Base-by-base conservation (phyloP, 1,140 invertebrate genomes). In the Drosophila bocki region DNA sequence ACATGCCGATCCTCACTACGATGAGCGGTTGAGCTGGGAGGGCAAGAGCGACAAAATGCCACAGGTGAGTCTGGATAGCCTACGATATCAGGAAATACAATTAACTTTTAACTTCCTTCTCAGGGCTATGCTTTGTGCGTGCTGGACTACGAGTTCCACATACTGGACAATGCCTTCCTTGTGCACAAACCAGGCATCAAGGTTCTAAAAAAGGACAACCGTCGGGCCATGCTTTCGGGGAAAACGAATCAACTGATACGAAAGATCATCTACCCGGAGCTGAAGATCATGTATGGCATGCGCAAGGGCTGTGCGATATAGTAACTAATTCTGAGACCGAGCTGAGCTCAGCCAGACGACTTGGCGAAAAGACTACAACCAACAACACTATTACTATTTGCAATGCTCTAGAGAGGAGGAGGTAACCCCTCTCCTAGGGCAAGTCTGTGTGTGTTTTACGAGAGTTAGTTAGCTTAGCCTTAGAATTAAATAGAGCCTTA, bases 11-110 rank as follows among this genome's bases (percentile, higher is more conserved):
- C 97, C 98, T 0, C 94, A 97, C 58, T 99, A 98, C 88, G 97
- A 98, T 77, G 96, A 97, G 91, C 94, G 97, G 91, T 94, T 97
- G 22, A 97, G 96, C 87, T 98, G 97, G 97, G 97, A 98, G 91
- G 97, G 97, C 54, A 97, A 97, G 93, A 97, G 96, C 92, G 97
- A 98, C 93, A 98, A 98, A 94, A 98, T 98, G 98, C 97, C 97
- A 41, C 98, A 98, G 96, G 97, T 98, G 85, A 92, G 62, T 58
- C 7, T 1, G 0, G 9, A 4, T 3, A 3, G 32, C 3, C 1
- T 15, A 35, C 8, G 0, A 8, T 26, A 1, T 60, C 42, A 41
- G 64, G 37, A 12, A n/a, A 8, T 62, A 88, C 80, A 83, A 74
- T 63, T 79, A 72, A 68, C 94, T 94, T 26, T 0, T 9, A 13